Conservation (phyloP, 1,140 invertebrate species). For the Tenebrio molitor region DNA sequence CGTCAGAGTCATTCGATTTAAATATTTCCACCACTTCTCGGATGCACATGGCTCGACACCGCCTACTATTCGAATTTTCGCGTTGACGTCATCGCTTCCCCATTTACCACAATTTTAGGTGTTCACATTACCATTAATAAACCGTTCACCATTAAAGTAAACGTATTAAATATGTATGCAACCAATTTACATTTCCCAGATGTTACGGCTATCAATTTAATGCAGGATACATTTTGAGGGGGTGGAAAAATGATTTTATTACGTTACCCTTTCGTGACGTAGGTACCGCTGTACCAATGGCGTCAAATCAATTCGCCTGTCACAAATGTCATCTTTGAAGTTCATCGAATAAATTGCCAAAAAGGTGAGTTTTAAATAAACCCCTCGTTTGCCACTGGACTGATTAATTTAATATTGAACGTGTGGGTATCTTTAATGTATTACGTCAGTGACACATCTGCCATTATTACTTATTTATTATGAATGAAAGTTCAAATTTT, state of each 20-base stretch:
- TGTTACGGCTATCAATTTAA: too few species aligned
- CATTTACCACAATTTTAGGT: conserved; percentile 19
- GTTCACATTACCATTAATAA: too few species aligned
- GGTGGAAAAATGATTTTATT: background rate
- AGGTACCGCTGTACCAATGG: background rate
- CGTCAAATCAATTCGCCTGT: conserved; percentile 33
- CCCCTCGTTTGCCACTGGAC: background rate
- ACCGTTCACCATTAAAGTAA: background rate
- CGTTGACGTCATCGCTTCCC: conserved; percentile 43
- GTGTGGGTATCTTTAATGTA: background rate
- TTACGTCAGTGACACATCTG: conserved; percentile 10
- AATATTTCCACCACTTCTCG: conserved; percentile 39
- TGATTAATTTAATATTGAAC: conserved; percentile 18
- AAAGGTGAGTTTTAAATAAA: conserved; percentile 30
- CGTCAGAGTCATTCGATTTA: conserved; percentile 34
- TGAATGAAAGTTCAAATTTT: too few species aligned
- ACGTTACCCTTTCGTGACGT: conserved; percentile 26
- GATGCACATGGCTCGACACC: conserved; percentile 24
- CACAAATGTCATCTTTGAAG: conserved; percentile 42
- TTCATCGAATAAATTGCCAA: conserved; percentile 31
- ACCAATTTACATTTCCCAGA: too few species aligned
- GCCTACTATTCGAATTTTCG: conserved; percentile 36
- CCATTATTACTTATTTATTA: too few species aligned
- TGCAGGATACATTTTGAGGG: background rate
- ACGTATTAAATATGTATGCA: too few species aligned